Base-by-base conservation (phyloP, 2,113 vertebrate species). In the Riparia riparia region DNA sequence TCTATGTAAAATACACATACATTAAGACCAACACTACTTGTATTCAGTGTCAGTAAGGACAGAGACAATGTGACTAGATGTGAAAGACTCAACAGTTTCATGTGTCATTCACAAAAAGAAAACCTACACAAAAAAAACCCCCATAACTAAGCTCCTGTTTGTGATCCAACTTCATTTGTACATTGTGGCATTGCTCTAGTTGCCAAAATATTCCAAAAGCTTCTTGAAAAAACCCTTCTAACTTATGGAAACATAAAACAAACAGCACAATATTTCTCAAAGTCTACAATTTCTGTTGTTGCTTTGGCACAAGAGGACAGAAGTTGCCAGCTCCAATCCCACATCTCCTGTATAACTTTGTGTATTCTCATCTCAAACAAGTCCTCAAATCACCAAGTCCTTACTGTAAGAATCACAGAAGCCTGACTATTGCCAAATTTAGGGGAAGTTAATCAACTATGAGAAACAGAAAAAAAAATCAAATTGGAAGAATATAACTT, bases 51-150 rank as follows among this genome's bases (percentile, higher is more conserved):
- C 47, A 63, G 7, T 9, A 76, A 66, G 34, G 60, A 51, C 24
- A 60, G 16, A 80, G 6, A 16, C 8, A 80, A 11, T 5, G 12
- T 0, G 7, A 21, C 12, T 3, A 26, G 1, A 12, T 3, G 51
- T 16, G 42, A 54, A 61, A 78, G 25, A 28, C 18, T 66, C 32
- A 22, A 28, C 32, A 47, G 32, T 17, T 70, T 26, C 7, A 0
- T 0, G 4, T 5, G 3, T 6, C 28, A 37, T 9, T 73, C 21
- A 51, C 60, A 73, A 21, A 32, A 54, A 69, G 3, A 57, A 82
- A 89, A 41, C 2, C 17, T 6, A 2, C 2, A 76, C 6, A 3
- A 49, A 31, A 69, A 39, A 8, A 37, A 37, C 37, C 37, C 37
- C 37, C 7, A 14, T 18, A 42, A 72, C 12, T 6, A 42, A 86